Evolutionary conservation across 2,888 invertebrate genomes (phyloP), one percentile per base, ranked within the genome.

Genomic region (Taenaris catops): DNA sequence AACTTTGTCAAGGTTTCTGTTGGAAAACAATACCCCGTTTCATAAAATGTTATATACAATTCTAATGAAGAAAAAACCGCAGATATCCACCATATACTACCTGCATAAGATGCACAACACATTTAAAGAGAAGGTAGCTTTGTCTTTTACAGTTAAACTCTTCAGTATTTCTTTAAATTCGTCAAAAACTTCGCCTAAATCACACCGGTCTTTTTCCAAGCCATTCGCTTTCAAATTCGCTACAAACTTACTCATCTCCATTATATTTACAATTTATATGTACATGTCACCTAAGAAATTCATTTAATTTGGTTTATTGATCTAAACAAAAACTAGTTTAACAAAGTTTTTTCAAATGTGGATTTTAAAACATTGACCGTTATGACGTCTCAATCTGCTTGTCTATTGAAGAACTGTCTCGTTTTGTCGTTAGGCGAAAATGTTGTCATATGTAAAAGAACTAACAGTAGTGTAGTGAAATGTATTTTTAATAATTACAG

Each of bases 71-170:
- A 7, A 2, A 6, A 24, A 6, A 10, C 11, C 16, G 23, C 17
- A 20, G 2, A 14, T 14, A 14, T 4, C 14, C 2, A 4, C 7
- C 25, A 21, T 17, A 10, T 7, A 49, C 33, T 57, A 83, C 84
- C 84, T 80, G 75, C 79, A 81, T 10, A 84, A 40, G 39, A 68
- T 68, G 53, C 80, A 80, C 2, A 84, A 50, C 8, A 80, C 67
- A 40, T 83, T 84, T 7, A 84, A 45, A 4, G 79, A 64, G 36
- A 83, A 76, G 1, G 54, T 11, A 6, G 64, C 64, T 34, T 48
- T 61, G 19, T 80, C 71, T 45, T 72, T 73, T 0, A 53, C 14
- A 4, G 59, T 21, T 53, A 81, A 54, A 38, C 62, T 66, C 0
- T 38, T 26, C 14, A 52, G 43, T 55, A 76, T 59, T 8, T 20